Conservation (phyloP, 92 coral and sea anemone genomes). For the Epizoanthus stellaris region DNA sequence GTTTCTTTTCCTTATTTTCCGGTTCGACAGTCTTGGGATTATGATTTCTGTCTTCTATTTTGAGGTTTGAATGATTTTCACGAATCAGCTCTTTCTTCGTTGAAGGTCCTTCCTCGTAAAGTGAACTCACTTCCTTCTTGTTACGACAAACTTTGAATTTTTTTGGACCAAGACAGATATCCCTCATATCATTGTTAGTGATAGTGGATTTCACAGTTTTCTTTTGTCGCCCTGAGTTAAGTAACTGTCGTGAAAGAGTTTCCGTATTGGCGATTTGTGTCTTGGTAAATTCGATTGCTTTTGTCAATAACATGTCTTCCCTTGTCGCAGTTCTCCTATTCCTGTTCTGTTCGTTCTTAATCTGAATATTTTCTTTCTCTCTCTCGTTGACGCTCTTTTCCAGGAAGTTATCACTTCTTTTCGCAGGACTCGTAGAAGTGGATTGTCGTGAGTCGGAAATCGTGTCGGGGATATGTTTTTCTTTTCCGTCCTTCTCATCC, state of each 20-base stretch:
- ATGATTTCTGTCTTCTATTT: background rate
- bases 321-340: background rate
- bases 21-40: background rate
- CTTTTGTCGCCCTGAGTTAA: constrained; percentile 19
- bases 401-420: background rate
- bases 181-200: background rate
- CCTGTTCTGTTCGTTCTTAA: background rate
- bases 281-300: constrained; percentile 31
- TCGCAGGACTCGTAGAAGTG: background rate
- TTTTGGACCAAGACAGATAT: background rate
- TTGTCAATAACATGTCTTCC: constrained; percentile 24
- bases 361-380: background rate
- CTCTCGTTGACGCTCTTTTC: background rate
- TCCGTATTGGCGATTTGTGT: constrained; percentile 38
- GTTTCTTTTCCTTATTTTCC: background rate
- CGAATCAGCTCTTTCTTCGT: background rate
- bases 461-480: background rate
- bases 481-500: constrained; percentile 1
- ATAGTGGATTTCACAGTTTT: constrained; percentile 12
- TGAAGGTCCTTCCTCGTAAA: background rate
- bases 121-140: too few species aligned
- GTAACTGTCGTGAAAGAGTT: constrained; percentile 20
- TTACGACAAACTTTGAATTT: background rate
- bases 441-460: background rate
- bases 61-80: background rate